These are phyloP conservation scores for Cheilosia pagana DNA, from an alignment of 2,888 invertebrate genomes.

Conservation along the genomic window DNA sequence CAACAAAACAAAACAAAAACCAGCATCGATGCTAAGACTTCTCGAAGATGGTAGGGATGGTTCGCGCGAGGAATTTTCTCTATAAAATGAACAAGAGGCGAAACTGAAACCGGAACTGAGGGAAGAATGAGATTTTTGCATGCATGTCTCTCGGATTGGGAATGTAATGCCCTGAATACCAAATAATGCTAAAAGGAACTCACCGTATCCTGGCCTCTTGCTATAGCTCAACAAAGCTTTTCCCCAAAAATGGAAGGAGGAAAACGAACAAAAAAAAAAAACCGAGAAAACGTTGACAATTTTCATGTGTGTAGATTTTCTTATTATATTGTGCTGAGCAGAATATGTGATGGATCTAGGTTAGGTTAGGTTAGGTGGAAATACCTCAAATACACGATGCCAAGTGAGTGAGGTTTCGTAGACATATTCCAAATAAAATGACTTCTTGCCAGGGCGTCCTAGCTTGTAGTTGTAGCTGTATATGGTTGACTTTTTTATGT, in stretches of 20 bases:
- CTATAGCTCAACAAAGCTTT: slow-evolving; percentile 51
- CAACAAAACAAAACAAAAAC: not conserved
- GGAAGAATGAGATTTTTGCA: slow-evolving; percentile 73
- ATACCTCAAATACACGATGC: slow-evolving; percentile 56
- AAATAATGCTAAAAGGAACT: slow-evolving; percentile 60
- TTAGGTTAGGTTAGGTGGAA: slow-evolving; percentile 62
- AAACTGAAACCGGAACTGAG: slow-evolving; percentile 60
- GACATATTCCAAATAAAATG: slow-evolving; percentile 57
- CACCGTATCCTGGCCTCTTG: not conserved
- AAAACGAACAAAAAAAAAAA: too few species aligned
- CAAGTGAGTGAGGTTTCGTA: slow-evolving; percentile 47
- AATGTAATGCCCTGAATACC: slow-evolving; percentile 74
- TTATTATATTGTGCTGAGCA: slow-evolving; percentile 58
- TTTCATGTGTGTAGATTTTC: slow-evolving; percentile 64
- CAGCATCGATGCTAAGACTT: slow-evolving; percentile 27
- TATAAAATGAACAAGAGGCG: slow-evolving; percentile 52
- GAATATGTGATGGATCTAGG: slow-evolving; percentile 69
- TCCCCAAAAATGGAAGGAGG: slow-evolving; percentile 13
- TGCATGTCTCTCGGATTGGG: slow-evolving; percentile 73
- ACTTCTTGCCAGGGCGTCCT: slow-evolving; percentile 14
- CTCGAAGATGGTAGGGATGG: slow-evolving; percentile 64
- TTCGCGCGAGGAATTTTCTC: slow-evolving; percentile 51
- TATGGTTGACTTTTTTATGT: slow-evolving; percentile 23
- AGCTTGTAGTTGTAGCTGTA: not conserved
- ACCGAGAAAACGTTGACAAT: slow-evolving; percentile 64